Conservation (phyloP, 2,113 vertebrate species). For the Lynx canadensis region DNA sequence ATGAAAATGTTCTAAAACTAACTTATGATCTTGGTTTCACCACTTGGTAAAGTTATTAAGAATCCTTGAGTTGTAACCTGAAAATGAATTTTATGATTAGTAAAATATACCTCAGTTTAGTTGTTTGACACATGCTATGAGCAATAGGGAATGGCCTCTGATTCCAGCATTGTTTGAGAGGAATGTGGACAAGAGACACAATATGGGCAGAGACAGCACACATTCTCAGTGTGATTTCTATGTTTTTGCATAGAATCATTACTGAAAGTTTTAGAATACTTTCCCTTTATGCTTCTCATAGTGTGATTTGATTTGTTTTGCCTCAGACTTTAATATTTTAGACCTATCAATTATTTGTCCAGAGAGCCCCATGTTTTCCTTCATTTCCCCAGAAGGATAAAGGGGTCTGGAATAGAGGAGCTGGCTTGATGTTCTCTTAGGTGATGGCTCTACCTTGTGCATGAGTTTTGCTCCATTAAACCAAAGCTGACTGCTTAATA, state of each 20-base stretch:
- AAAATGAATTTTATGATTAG: neutral
- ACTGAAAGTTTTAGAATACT: neutral
- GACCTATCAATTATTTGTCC: neutral
- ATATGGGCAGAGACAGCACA: neutral
- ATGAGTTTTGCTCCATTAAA: neutral
- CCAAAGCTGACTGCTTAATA: neutral
- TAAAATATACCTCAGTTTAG: neutral
- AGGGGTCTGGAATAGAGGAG: neutral
- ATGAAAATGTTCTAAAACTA: neutral
- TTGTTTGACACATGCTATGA: neutral
- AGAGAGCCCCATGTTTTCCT: neutral
- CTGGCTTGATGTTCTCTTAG: neutral
- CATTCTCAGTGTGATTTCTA: neutral
- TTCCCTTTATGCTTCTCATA: neutral
- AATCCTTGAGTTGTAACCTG: neutral
- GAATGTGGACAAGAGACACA: neutral
- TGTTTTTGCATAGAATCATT: neutral
- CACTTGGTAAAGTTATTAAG: neutral
- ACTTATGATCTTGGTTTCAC: neutral
- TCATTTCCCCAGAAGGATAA: neutral
- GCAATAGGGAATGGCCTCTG: neutral
- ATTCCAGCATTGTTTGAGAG: neutral
- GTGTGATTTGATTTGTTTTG: constrained; percentile 1
- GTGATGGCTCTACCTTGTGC: too few species aligned
- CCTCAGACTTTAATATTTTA: neutral